Base-by-base conservation (phyloP, 2,888 invertebrate genomes). In the Podabrus alpinus region DNA sequence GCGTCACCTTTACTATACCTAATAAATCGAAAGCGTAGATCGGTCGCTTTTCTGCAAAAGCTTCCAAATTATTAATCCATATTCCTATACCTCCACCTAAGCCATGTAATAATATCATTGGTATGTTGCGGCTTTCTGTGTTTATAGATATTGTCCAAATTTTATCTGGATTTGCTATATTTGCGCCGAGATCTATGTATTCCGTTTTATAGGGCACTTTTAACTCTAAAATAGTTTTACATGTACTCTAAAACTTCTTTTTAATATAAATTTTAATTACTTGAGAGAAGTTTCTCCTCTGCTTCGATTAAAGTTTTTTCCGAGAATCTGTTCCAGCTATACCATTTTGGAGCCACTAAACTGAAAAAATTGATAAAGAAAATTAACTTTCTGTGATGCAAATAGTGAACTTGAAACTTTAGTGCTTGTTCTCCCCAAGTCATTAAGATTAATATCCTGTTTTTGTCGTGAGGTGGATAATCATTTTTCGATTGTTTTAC, bases 31-130 rank as follows among this genome's bases (percentile, higher is more conserved):
- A 9, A 64, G 62, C 62, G 13, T 64, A 64, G n/a, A 64, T n/a
- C 1, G 97, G 95, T 71, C 97, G 90, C 9, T 92, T 89, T 66
- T 90, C 89, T 0, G 95, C 93, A 7, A 98, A 88, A 0, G 92
- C 89, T 85, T 97, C 96, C 5, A 97, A 88, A 87, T 98, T 98
- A 80, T 95, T 91, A 75, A 95, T 94, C 97, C 98, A 98, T 72
- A 98, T 89, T 3, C 95, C 98, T 16, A 97, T 91, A 1, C 97
- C 98, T 0, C 97, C 94, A 10, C 95, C 98, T 86, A 98, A 92
- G 0, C 98, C 98, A 86, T 98, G 98, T 13, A 98, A 88, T 83
- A 98, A 85, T 45, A 98, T 95, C 25, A 98, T 87, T 0, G 98
- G 98, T 0, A 92, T 92, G 83, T 92, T 92, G 73, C 88, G 86